Conservation (phyloP, 2,888 invertebrate genomes). For the Lasioglossum pauxillum region DNA sequence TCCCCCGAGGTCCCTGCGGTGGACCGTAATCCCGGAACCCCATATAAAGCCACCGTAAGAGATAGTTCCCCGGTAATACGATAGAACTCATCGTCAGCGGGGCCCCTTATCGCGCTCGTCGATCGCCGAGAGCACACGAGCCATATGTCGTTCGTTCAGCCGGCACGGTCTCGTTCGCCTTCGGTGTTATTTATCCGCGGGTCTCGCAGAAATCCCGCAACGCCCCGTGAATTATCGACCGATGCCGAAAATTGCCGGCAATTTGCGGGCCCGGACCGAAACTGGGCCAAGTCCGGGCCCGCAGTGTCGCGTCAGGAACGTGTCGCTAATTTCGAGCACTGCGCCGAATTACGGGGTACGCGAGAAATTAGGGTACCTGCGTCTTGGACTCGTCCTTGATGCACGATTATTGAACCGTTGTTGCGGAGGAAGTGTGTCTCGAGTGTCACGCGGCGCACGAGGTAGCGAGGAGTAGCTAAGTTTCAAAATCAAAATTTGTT, state of each 20-base stretch:
- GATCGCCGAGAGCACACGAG: slow-evolving; percentile 57
- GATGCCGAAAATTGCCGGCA: slow-evolving; percentile 60
- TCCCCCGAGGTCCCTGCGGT: slow-evolving; percentile 71
- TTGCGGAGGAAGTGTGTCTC: too few relatives aligned
- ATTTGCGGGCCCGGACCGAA: slow-evolving; percentile 66
- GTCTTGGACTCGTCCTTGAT: too few relatives aligned
- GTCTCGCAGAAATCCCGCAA: slow-evolving; percentile 22
- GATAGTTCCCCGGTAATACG: slow-evolving; percentile 70
- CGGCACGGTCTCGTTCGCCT: slow-evolving; percentile 19
- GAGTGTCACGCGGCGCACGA: too few relatives aligned
- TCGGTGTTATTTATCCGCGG: slow-evolving; percentile 35
- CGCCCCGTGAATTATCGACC: slow-evolving; percentile 19
- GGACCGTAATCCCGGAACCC: slow-evolving; percentile 74
- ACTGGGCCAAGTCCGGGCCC: slow-evolving; percentile 19
- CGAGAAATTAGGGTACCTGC: background rate
- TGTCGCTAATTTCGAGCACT: background rate
- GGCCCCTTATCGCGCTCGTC: slow-evolving; percentile 52
- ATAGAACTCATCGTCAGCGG: slow-evolving; percentile 37
- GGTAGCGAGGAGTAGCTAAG: too few relatives aligned
- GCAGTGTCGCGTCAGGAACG: slow-evolving; percentile 15
- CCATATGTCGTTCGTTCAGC: slow-evolving; percentile 35
- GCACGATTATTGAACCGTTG: too few relatives aligned
- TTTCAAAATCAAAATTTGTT: too few relatives aligned
- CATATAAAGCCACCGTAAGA: slow-evolving; percentile 68
- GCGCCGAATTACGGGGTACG: background rate